These are phyloP conservation scores for Pseudochirops cupreus DNA, from an alignment of 2,797 vertebrate species.

Conservation along the genomic window DNA sequence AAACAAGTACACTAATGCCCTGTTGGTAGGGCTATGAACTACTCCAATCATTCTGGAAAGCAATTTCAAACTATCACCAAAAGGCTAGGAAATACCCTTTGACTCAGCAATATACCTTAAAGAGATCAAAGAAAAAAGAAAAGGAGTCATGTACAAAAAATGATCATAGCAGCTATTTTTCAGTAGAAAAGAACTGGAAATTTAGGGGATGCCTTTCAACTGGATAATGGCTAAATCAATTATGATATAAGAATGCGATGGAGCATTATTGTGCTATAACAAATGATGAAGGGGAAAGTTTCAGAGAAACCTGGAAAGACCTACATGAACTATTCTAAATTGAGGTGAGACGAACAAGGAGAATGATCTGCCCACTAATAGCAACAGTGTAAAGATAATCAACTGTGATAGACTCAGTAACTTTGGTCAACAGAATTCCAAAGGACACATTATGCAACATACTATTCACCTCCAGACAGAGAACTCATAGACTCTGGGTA, in stretches of 20 bases:
- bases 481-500: neutral
- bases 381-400: neutral
- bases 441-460: neutral
- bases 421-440: neutral
- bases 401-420: neutral
- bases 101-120: neutral
- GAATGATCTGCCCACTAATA: neutral
- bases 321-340: neutral
- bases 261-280: neutral
- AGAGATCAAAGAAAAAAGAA: neutral
- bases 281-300: neutral
- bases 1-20: no score
- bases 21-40: neutral
- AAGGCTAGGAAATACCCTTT: neutral
- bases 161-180: neutral
- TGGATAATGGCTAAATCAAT: neutral
- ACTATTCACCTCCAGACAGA: neutral
- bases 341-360: neutral
- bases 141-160: neutral
- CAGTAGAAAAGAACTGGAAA: neutral
- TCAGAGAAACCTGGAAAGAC: neutral
- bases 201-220: neutral
- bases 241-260: neutral
- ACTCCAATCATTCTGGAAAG: neutral
- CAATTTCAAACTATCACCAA: neutral